These are phyloP conservation scores for Pseudoips prasinana DNA, from an alignment of 2,888 invertebrate genomes.

Conservation along the genomic window DNA sequence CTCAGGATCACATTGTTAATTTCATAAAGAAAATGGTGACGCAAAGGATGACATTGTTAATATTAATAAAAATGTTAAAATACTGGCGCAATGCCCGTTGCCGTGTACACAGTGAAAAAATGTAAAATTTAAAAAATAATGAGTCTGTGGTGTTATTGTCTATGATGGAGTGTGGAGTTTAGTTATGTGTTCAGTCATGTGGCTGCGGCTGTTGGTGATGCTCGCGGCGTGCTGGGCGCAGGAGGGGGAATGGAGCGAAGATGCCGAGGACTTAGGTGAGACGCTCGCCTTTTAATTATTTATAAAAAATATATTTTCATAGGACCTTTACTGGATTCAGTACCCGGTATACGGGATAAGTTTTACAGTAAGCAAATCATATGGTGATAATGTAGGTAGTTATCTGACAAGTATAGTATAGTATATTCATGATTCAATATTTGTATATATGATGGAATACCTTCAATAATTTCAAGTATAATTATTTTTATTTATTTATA, in stretches of 20 bases:
- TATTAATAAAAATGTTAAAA: conserved; percentile 11
- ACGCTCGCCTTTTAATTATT: background rate
- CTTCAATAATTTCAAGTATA: too few relatives aligned
- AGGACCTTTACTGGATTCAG: too few relatives aligned
- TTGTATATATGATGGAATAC: too few relatives aligned
- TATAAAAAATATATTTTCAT: conserved; percentile 1
- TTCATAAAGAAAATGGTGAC: conserved; percentile 16
- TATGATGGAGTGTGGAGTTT: conserved; percentile 45
- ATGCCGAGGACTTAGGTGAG: conserved; percentile 74
- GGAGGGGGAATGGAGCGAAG: conserved; percentile 77
- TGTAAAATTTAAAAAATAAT: conserved; percentile 22
- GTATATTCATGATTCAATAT: too few relatives aligned
- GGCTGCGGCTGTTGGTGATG: conserved; percentile 65
- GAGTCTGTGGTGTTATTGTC: conserved; percentile 26
- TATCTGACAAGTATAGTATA: too few relatives aligned
- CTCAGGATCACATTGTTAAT: too few relatives aligned
- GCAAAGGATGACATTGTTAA: conserved; percentile 9
- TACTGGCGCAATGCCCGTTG: conserved; percentile 13
- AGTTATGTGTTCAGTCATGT: conserved; percentile 68
- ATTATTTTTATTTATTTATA: too few relatives aligned
- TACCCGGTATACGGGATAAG: too few relatives aligned
- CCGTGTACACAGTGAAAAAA: conserved; percentile 21
- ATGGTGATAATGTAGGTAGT: too few relatives aligned
- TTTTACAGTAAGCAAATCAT: too few relatives aligned
- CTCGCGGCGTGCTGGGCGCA: conserved; percentile 74